Evolutionary conservation across 1,140 invertebrate species (phyloP).

Genomic region (Eupristina koningsbergeri): DNA sequence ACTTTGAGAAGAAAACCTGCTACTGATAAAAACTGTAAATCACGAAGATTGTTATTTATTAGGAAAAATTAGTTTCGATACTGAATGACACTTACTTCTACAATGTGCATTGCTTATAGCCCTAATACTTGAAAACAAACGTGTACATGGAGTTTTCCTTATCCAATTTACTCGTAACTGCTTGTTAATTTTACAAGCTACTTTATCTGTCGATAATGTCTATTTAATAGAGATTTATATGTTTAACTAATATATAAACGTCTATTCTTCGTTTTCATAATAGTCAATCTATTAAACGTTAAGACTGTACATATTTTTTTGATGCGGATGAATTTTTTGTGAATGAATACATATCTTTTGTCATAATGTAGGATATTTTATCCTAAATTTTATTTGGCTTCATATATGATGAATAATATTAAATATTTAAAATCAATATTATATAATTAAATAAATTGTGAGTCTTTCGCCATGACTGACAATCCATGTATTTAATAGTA

Average conservation of each 20-base stretch:
- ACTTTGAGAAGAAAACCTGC: constrained; percentile 4
- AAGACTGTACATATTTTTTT: no score
- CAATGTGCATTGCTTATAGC: not conserved
- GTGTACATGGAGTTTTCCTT: not conserved
- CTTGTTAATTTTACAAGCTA: not conserved
- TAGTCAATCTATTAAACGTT: not conserved
- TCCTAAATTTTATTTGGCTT: no score
- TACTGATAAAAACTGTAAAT: constrained; percentile 35
- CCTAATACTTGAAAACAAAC: not conserved
- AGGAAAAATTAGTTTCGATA: not conserved
- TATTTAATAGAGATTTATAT: not conserved
- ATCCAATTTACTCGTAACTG: not conserved
- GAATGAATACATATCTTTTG: no score
- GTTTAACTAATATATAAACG: not conserved
- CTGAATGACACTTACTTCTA: not conserved
- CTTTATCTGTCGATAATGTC: not conserved
- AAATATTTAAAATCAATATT: no score
- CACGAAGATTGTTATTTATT: constrained; percentile 16
- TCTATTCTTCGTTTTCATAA: not conserved
- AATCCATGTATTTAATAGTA: no score
- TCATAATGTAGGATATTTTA: no score
- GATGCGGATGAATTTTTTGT: no score
- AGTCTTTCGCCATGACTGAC: no score
- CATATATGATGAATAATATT: no score
- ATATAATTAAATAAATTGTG: no score